phyloP scores from a whole-genome alignment of 2,888 invertebrate species.

The Tuberolachnus salignus region DNA sequence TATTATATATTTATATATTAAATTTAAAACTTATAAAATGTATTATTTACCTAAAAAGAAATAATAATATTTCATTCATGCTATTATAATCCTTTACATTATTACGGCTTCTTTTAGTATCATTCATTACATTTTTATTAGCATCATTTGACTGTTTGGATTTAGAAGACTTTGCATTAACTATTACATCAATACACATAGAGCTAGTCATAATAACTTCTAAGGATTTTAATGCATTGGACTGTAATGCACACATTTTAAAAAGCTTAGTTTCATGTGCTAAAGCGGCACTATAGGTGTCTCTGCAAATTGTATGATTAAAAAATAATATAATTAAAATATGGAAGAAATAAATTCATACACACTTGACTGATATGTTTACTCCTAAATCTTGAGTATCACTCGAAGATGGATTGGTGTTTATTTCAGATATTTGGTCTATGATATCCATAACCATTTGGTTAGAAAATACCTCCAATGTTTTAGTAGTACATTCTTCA shows the following conservation, averaged over 20 bases:
- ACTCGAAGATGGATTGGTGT: conserved; percentile 24
- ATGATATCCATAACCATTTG: conserved; percentile 66
- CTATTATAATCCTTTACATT: conserved; percentile 19
- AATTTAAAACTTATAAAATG: neutral
- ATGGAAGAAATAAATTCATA: neutral
- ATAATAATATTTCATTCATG: conserved; percentile 28
- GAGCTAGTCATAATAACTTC: conserved; percentile 49
- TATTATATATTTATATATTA: no score
- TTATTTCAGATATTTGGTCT: conserved; percentile 63
- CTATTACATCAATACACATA: conserved; percentile 38
- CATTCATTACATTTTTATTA: conserved; percentile 47
- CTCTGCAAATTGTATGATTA: conserved; percentile 20
- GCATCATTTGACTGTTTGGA: conserved; percentile 37
- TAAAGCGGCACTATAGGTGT: conserved; percentile 19
- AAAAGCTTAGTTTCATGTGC: conserved; percentile 43
- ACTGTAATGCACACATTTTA: conserved; percentile 34
- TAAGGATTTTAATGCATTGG: conserved; percentile 46
- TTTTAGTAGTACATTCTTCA: conserved; percentile 57
- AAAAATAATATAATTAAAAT: conserved; percentile 3
- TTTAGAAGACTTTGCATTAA: conserved; percentile 22
- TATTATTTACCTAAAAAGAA: conserved; percentile 45
- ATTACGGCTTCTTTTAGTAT: conserved; percentile 37
- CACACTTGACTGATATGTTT: conserved; percentile 17
- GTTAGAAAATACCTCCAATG: conserved; percentile 65
- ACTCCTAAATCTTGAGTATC: conserved; percentile 11